Percentiles rank a stretch among this genome's conserved stretches.
Conservation (phyloP, 92 coral and sea anemone genomes). For the Epizoanthus stellaris region DNA sequence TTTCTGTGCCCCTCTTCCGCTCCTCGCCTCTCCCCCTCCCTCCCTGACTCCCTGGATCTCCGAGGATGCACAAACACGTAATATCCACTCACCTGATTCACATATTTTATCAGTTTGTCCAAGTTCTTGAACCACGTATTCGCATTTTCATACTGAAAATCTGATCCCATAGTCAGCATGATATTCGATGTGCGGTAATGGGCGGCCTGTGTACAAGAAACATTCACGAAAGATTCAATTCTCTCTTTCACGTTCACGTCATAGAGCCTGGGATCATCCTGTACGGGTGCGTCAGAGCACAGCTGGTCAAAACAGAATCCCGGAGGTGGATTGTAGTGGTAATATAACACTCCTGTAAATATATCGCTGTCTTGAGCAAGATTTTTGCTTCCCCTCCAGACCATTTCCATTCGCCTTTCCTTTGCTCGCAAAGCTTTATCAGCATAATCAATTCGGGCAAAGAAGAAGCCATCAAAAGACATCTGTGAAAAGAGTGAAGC, state of each 20-base stretch:
- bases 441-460: constrained; percentile 74
- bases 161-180: constrained; percentile 94
- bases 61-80: background rate
- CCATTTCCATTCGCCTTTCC: constrained; percentile 71
- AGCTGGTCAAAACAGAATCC: constrained; percentile 94
- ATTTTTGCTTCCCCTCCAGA: constrained; percentile 82
- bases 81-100: constrained; percentile 68
- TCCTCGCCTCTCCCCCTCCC: too few relatives aligned
- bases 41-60: background rate
- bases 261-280: constrained; percentile 74
- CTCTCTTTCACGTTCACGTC: constrained; percentile 80
- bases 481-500: constrained; percentile 82
- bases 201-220: constrained; percentile 72
- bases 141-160: constrained; percentile 92
- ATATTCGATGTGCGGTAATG: constrained; percentile 85
- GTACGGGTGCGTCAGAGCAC: constrained; percentile 81
- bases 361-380: constrained; percentile 80
- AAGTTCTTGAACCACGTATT: constrained; percentile 89
- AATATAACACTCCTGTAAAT: constrained; percentile 91
- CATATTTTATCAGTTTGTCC: constrained; percentile 85
- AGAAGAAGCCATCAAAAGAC: constrained; percentile 86
- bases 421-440: constrained; percentile 58
- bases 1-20: too few relatives aligned
- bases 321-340: constrained; percentile 84
- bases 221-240: constrained; percentile 65